Base-by-base conservation (phyloP, 2,888 invertebrate species). In the Synergus itoensis region DNA sequence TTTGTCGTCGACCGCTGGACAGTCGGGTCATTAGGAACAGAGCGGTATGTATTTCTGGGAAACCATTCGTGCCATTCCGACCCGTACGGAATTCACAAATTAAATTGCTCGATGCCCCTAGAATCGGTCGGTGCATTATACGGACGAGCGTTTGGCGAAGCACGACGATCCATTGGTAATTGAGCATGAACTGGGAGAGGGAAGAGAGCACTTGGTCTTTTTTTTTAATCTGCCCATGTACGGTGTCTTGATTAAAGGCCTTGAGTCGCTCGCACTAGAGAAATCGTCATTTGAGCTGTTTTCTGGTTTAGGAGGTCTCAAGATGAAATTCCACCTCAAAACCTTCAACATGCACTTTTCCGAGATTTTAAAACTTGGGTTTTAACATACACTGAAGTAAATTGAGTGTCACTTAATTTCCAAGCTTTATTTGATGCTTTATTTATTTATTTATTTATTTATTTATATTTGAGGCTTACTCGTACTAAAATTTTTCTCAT, bases 81-180 rank as follows among this genome's bases (percentile, higher is more conserved):
- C 60, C 82, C 81, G 82, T 81, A 79, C 83, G 88, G 87, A 88
- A 88, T 88, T 88, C 85, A 86, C 87, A 88, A 88, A 88, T 88
- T 88, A 87, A 88, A 88, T 88, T 88, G 87, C 87, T 87, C 84
- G 84, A 83, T 83, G 82, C 81, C 80, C 81, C 79, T 85, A 79
- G 81, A 86, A 87, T 85, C 84, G 81, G 82, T 83, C 79, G 82
- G 81, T 83, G 81, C 83, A 81, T 83, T 80, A 83, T 81, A 82
- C 80, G 81, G 76, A 82, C 82, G 82, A 69, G 80, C 78, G 79
- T 83, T 83, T 82, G 80, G 80, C 80, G 81, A 78, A 80, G 84
- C 77, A 79, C 80, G 79, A 73, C 81, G 75, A 82, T 81, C 81
- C 80, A 67, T 67, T 67, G 67, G 45, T 67, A 67, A 67, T 67